phyloP scores from a whole-genome alignment of 2,888 invertebrate species.

The Acleris literana region DNA sequence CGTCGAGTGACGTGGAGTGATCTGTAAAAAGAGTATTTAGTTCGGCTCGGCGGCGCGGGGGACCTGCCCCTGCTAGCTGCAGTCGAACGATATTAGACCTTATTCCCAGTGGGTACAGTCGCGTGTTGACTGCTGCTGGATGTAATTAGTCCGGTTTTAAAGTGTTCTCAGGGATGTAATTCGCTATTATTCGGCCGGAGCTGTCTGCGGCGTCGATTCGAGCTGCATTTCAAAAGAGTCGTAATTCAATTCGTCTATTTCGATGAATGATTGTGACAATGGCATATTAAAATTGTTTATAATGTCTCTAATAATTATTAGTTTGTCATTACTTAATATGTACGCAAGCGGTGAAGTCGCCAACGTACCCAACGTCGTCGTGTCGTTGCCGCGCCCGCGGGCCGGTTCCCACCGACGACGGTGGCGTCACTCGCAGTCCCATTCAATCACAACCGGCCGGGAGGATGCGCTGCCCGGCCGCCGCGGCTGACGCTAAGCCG shows the following conservation, averaged over 20 bases:
- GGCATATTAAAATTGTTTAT: no score
- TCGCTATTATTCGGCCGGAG: conserved; percentile 39
- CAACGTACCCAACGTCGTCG: no score
- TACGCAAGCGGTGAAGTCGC: no score
- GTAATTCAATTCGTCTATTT: conserved; percentile 6
- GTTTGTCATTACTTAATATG: no score
- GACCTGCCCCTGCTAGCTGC: conserved; percentile 18
- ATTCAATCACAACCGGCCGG: neutral
- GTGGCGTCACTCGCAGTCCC: neutral
- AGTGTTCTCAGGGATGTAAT: conserved; percentile 45
- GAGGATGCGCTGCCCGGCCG: conserved; percentile 9
- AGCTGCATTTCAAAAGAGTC: conserved; percentile 42
- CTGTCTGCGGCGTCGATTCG: conserved; percentile 8
- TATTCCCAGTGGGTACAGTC: conserved; percentile 39
- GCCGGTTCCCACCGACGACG: neutral
- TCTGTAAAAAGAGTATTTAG: conserved; percentile 64
- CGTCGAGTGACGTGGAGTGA: conserved; percentile 72
- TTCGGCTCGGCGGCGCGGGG: conserved; percentile 33
- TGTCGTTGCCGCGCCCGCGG: neutral
- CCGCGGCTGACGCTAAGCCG: conserved; percentile 27
- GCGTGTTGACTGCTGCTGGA: conserved; percentile 31
- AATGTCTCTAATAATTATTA: no score
- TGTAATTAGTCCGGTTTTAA: conserved; percentile 45
- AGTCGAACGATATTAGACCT: conserved; percentile 35
- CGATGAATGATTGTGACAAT: no score